Conservation (phyloP, 2,888 invertebrate genomes). For the Machimus rusticus region DNA sequence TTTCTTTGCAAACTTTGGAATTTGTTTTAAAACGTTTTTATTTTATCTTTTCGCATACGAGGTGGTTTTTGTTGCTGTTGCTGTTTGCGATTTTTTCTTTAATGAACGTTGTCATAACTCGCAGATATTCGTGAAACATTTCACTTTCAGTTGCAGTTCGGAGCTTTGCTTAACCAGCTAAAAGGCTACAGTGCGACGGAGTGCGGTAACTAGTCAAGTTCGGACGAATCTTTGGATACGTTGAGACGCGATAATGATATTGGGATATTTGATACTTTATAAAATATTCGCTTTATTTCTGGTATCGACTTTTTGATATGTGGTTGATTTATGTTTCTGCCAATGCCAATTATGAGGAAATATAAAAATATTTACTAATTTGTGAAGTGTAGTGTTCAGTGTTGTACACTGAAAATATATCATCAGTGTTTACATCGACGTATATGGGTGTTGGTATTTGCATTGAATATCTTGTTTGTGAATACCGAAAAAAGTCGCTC, state of each 20-base stretch:
- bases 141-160: slow-evolving; percentile 11
- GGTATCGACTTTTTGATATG: background rate
- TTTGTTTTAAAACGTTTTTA: background rate
- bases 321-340: background rate
- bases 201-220: background rate
- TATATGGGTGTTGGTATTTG: background rate
- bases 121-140: background rate
- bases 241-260: background rate
- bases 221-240: background rate
- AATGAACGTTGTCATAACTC: background rate
- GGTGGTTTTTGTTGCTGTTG: background rate
- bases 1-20: slow-evolving; percentile 5
- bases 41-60: background rate
- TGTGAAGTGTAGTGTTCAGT: background rate
- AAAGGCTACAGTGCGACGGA: background rate
- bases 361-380: background rate
- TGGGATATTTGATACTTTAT: background rate
- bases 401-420: background rate
- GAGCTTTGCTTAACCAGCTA: background rate
- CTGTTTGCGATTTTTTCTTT: background rate
- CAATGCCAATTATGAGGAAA: background rate
- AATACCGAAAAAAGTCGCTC: background rate
- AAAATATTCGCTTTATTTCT: background rate
- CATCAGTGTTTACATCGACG: background rate
- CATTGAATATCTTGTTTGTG: too few relatives aligned